phyloP scores from a whole-genome alignment of 2,888 invertebrate genomes.

The Philereme vetulata region DNA sequence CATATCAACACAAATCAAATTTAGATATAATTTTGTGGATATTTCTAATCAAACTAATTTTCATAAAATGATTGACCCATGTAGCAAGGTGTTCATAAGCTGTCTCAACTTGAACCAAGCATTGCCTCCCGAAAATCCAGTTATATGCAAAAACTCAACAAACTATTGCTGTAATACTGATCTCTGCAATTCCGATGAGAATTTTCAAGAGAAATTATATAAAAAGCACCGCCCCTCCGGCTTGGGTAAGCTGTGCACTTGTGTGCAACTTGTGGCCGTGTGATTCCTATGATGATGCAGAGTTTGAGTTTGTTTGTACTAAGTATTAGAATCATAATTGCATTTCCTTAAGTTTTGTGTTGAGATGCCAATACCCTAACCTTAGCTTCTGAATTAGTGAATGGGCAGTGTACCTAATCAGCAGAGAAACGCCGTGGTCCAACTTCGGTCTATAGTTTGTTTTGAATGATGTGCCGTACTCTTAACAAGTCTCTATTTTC shows the following conservation, averaged over 20 bases:
- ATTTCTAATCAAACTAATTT: constrained; percentile 58
- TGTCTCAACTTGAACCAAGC: constrained; percentile 77
- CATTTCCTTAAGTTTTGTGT: constrained; percentile 68
- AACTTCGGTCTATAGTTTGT: constrained; percentile 54
- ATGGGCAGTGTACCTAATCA: constrained; percentile 76
- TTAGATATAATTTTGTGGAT: background rate
- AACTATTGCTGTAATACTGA: constrained; percentile 75
- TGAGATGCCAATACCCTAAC: constrained; percentile 80
- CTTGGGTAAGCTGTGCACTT: constrained; percentile 71
- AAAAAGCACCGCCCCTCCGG: constrained; percentile 59
- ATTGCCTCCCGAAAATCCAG: constrained; percentile 82
- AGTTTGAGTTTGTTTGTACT: constrained; percentile 79
- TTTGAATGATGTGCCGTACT: constrained; percentile 77
- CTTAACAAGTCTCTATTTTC: constrained; percentile 75
- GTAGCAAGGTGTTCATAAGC: constrained; percentile 81
- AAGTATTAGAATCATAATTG: constrained; percentile 68
- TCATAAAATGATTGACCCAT: constrained; percentile 62
- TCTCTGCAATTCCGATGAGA: constrained; percentile 75
- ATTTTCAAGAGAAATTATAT: constrained; percentile 62
- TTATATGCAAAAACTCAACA: constrained; percentile 68
- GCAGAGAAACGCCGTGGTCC: constrained; percentile 50
- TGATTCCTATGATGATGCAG: constrained; percentile 67
- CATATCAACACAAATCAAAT: constrained; percentile 65
- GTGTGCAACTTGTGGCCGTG: constrained; percentile 65
- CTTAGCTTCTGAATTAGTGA: constrained; percentile 80